phyloP scores from a whole-genome alignment of 64 coral and sea anemone species.

The Exaiptasia diaphana region DNA sequence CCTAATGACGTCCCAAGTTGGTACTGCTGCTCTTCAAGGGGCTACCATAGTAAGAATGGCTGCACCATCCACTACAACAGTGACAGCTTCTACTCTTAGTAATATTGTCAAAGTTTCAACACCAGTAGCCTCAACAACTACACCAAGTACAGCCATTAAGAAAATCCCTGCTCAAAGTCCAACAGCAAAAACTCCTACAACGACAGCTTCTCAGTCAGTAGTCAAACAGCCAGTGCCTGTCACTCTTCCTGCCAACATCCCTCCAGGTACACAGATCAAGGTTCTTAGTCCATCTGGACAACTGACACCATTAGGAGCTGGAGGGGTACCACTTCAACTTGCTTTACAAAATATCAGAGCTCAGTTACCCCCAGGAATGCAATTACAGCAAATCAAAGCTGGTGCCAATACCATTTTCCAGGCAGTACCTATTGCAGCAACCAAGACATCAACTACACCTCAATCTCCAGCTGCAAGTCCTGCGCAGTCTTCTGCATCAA shows the following conservation, averaged over 20 bases:
- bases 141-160: constrained; percentile 19
- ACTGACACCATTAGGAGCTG: constrained; percentile 76
- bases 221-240: constrained; percentile 49
- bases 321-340: constrained; percentile 77
- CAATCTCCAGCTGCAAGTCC: not conserved
- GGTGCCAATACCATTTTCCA: constrained; percentile 37
- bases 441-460: not conserved
- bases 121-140: constrained; percentile 27
- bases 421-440: not conserved
- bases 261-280: constrained; percentile 78
- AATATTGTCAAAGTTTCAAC: constrained; percentile 42
- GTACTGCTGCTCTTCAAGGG: constrained; percentile 60
- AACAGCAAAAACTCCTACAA: constrained; percentile 11
- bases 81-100: constrained; percentile 28
- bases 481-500: not conserved
- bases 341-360: constrained; percentile 70
- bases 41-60: constrained; percentile 79
- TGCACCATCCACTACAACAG: constrained; percentile 34
- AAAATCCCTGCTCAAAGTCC: constrained; percentile 36
- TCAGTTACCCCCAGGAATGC: constrained; percentile 46
- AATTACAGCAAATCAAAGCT: constrained; percentile 44
- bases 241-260: constrained; percentile 62
- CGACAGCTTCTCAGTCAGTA: constrained; percentile 14
- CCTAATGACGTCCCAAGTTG: constrained; percentile 73
- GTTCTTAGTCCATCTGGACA: constrained; percentile 73